Percentiles rank a stretch among this genome's conserved stretches.
These are phyloP conservation scores for Protobothrops flavoviridis DNA, from an alignment of 2,113 vertebrate genomes.

Conservation along the genomic window DNA sequence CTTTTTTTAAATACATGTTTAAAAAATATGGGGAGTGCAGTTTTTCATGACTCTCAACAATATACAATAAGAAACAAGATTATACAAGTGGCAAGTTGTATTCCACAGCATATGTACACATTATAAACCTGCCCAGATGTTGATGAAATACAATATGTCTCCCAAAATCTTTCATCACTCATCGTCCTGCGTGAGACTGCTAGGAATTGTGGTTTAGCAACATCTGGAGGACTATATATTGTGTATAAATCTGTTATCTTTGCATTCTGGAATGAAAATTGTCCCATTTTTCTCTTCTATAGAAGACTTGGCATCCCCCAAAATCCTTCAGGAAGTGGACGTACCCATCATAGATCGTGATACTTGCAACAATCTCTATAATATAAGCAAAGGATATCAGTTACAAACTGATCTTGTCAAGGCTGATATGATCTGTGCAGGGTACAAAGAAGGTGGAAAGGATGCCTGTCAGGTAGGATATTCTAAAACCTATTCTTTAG, in stretches of 20 bases:
- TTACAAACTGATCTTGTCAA: neutral
- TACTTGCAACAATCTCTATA: conserved; percentile 11
- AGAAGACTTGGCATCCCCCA: neutral
- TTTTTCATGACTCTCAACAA: neutral
- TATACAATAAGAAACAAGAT: neutral
- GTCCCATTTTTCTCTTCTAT: neutral
- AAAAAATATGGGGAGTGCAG: neutral
- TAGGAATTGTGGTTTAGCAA: neutral
- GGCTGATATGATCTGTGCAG: conserved; percentile 32
- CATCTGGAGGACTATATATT: neutral
- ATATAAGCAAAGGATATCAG: neutral
- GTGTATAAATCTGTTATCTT: neutral
- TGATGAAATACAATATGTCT: neutral
- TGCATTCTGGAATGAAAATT: neutral
- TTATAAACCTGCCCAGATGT: neutral
- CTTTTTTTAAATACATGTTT: neutral
- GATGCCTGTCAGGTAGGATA: conserved; percentile 15
- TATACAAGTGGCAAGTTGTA: neutral
- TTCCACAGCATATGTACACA: neutral
- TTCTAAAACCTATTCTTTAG: neutral
- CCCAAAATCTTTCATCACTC: neutral
- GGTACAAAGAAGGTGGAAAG: neutral
- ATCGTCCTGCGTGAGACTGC: neutral
- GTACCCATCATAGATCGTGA: neutral
- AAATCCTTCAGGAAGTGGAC: conserved; percentile 18